phyloP scores from a whole-genome alignment of 2,113 vertebrate genomes.

The Nibea albiflora region DNA sequence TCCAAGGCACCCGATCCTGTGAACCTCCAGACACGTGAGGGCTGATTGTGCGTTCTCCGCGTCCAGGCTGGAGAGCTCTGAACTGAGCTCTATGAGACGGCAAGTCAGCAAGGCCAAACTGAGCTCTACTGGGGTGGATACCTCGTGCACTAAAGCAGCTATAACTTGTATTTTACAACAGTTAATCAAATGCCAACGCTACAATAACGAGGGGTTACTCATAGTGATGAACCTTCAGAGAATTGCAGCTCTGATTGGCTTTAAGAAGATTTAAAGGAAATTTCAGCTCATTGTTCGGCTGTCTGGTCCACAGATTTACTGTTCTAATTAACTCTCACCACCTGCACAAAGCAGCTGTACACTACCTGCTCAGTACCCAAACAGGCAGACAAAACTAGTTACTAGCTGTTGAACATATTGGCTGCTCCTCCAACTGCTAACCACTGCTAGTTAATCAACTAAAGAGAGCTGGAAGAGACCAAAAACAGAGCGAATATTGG shows the following conservation, averaged over 20 bases:
- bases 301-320: background rate
- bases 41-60: conserved; percentile 51
- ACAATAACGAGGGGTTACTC: background rate
- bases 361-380: background rate
- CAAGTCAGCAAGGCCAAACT: conserved; percentile 28
- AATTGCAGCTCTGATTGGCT: background rate
- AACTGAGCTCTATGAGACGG: conserved; percentile 51
- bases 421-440: no score
- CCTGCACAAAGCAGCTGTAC: background rate
- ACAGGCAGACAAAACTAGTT: background rate
- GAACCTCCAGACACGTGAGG: conserved; percentile 57
- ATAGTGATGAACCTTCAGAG: background rate
- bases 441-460: no score
- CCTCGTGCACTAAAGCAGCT: background rate
- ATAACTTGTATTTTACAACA: background rate
- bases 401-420: background rate
- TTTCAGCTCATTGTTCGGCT: background rate
- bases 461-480: background rate
- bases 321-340: background rate
- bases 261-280: background rate
- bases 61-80: conserved; percentile 55
- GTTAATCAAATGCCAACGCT: background rate
- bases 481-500: background rate
- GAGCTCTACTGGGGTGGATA: conserved; percentile 4
- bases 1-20: conserved; percentile 65